Evolutionary conservation across 30 jellyfish, hydroid and myxozoan species (phyloP).

Genomic region (Aurelia coerulea): DNA sequence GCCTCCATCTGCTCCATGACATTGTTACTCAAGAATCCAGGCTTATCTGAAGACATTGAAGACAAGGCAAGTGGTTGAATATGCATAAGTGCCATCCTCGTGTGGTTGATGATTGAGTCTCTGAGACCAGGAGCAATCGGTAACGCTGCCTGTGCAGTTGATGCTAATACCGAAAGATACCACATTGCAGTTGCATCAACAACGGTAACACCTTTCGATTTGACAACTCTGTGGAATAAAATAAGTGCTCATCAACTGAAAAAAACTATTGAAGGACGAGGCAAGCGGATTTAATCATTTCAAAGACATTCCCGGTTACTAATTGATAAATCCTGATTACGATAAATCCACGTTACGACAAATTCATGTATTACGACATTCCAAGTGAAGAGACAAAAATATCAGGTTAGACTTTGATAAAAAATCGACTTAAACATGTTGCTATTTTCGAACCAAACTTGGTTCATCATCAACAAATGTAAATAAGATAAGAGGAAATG

Average conservation of each 20-base stretch:
- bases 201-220: constrained; percentile 91
- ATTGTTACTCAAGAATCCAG: constrained; percentile 86
- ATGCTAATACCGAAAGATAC: constrained; percentile 93
- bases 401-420: too few species aligned
- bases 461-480: too few species aligned
- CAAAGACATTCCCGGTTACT: too few species aligned
- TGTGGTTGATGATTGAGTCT: constrained; percentile 82
- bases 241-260: not conserved
- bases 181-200: constrained; percentile 98
- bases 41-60: constrained; percentile 85
- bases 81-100: constrained; percentile 82
- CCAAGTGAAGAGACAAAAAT: too few species aligned
- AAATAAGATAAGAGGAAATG: too few species aligned
- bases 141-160: constrained; percentile 97
- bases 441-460: too few species aligned
- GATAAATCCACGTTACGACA: too few species aligned
- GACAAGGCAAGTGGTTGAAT: constrained; percentile 94
- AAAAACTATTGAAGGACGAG: not conserved
- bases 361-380: too few species aligned
- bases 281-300: too few species aligned
- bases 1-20: constrained; percentile 97
- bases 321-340: too few species aligned
- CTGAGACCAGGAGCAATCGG: constrained; percentile 97
- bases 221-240: constrained; percentile 79
- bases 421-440: too few species aligned